phyloP scores from a whole-genome alignment of 2,888 invertebrate genomes.

The Scelioninae gen. 1 region DNA sequence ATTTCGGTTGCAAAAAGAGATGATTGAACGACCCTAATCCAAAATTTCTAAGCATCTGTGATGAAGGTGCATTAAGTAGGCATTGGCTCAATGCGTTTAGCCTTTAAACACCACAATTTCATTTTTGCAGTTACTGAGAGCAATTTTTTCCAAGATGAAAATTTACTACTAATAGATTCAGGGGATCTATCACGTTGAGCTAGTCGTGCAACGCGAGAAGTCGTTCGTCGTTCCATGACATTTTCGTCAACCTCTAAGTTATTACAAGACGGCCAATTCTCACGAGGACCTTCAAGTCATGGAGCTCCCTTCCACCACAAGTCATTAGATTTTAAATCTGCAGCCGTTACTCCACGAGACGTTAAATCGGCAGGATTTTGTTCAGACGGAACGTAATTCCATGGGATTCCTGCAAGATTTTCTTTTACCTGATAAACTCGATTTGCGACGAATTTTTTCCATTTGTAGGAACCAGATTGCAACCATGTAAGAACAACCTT shows the following conservation, averaged over 20 bases:
- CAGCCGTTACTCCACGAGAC: not conserved
- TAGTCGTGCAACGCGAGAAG: too few species aligned
- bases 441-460: slow-evolving; percentile 19
- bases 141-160: too few species aligned
- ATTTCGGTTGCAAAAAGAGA: too few species aligned
- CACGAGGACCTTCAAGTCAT: not conserved
- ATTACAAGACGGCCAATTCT: not conserved
- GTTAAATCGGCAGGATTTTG: slow-evolving; percentile 17
- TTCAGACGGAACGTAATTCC: slow-evolving; percentile 7
- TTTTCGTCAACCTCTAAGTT: not conserved
- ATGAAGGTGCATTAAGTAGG: too few species aligned
- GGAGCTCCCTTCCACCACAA: slow-evolving; percentile 12
- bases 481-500: not conserved
- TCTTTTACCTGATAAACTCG: slow-evolving; percentile 3
- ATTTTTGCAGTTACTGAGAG: too few species aligned
- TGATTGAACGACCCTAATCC: too few species aligned
- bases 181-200: too few species aligned
- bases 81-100: too few species aligned
- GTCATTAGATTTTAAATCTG: not conserved
- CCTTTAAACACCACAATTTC: too few species aligned
- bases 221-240: too few species aligned
- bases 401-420: not conserved
- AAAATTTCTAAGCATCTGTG: too few species aligned
- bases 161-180: too few species aligned
- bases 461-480: not conserved